Conservation (phyloP, 2,797 vertebrate genomes). For the Microtus obscurus region DNA sequence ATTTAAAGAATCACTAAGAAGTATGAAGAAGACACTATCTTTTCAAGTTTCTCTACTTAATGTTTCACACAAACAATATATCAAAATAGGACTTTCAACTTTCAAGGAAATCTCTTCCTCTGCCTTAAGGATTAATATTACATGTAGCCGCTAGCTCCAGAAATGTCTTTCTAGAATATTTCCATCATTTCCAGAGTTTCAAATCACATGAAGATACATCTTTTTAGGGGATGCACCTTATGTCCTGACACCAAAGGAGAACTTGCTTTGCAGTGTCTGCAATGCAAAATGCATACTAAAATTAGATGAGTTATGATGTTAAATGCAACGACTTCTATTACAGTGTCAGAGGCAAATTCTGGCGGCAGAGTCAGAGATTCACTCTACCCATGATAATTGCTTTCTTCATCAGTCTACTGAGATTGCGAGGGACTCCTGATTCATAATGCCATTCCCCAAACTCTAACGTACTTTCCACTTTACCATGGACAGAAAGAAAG, state of each 20-base stretch:
- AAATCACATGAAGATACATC: background rate
- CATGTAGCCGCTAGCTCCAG: background rate
- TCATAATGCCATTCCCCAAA: background rate
- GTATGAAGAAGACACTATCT: background rate
- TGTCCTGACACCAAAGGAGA: background rate
- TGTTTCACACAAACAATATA: background rate
- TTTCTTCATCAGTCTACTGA: background rate
- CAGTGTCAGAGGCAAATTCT: background rate
- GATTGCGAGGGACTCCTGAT: background rate
- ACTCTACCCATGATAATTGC: background rate
- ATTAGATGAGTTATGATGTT: background rate
- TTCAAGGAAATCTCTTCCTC: background rate
- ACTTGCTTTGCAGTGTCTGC: background rate
- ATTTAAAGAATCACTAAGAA: background rate
- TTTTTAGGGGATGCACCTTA: background rate
- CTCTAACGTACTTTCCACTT: background rate
- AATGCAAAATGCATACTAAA: background rate
- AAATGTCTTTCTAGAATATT: background rate
- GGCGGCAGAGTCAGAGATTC: background rate
- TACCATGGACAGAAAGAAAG: background rate
- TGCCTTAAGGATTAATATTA: background rate
- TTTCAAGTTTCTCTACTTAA: background rate
- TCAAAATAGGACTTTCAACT: background rate
- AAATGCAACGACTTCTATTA: background rate
- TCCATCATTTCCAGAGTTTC: background rate